Conservation (phyloP, 2,888 invertebrate species). For the Perithous albicinctus region DNA sequence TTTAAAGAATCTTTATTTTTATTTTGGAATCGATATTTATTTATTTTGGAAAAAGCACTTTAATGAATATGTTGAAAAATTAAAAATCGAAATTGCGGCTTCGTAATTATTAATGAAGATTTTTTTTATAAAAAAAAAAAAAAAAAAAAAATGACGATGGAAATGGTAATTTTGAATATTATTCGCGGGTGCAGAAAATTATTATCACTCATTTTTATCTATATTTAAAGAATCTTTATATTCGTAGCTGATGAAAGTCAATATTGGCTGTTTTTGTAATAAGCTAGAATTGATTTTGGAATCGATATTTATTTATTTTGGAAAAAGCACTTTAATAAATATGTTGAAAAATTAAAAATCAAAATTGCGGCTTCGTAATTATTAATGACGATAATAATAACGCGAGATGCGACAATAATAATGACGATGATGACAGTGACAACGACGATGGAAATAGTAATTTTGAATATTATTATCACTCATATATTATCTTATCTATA, state of each 20-base stretch:
- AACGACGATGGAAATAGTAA: slow-evolving; percentile 22
- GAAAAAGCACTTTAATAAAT: neutral
- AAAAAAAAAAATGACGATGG: slow-evolving; percentile 21
- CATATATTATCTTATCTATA: neutral
- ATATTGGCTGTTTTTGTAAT: too few species aligned
- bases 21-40: neutral
- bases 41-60: neutral
- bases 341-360: too few species aligned
- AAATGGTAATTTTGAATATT: slow-evolving; percentile 19
- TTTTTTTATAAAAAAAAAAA: neutral
- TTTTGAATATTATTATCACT: slow-evolving; percentile 2
- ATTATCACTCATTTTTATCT: neutral
- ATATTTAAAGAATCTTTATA: neutral
- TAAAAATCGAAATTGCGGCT: too few species aligned
- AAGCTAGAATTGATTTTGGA: too few species aligned
- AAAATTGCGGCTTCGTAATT: too few species aligned
- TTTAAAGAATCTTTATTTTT: neutral
- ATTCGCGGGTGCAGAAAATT: slow-evolving; percentile 21
- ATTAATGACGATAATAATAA: too few species aligned
- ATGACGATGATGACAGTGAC: slow-evolving; percentile 44
- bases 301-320: too few species aligned
- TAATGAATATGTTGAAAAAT: neutral
- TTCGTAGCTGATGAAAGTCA: too few species aligned
- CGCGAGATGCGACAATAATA: slow-evolving; percentile 32
- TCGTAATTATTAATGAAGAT: too few species aligned